These are phyloP conservation scores for Criorhina ranunculi DNA, from an alignment of 2,888 invertebrate species.

Conservation along the genomic window DNA sequence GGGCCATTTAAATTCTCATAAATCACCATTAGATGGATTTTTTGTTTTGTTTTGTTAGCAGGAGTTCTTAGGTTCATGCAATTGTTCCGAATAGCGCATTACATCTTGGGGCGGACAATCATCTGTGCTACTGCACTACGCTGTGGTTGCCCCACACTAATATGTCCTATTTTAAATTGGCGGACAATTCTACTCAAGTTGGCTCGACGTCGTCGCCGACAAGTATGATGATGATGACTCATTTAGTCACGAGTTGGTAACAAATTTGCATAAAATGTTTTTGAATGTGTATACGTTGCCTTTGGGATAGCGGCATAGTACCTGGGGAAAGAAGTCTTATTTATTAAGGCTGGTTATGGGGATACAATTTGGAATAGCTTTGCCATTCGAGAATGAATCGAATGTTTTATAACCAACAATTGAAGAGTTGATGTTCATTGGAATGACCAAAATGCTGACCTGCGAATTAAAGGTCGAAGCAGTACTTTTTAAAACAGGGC, in stretches of 20 bases:
- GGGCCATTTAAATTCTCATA: constrained; percentile 69
- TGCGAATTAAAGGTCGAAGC: too few species aligned
- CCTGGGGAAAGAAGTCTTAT: neutral
- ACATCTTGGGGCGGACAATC: constrained; percentile 49
- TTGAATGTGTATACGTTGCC: neutral
- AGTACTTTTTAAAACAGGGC: too few species aligned
- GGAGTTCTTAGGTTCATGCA: constrained; percentile 61
- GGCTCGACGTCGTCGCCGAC: constrained; percentile 17
- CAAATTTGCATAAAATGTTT: constrained; percentile 45
- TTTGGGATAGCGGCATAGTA: too few species aligned
- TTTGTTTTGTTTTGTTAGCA: constrained; percentile 5
- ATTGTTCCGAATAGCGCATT: constrained; percentile 43
- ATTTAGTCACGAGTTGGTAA: constrained; percentile 77
- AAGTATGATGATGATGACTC: constrained; percentile 75
- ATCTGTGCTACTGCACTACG: constrained; percentile 63
- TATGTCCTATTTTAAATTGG: constrained; percentile 69
- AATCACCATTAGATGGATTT: constrained; percentile 67
- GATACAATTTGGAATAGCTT: constrained; percentile 19
- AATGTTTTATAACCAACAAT: neutral
- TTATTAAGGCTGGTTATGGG: constrained; percentile 13
- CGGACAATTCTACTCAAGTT: constrained; percentile 36
- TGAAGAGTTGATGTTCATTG: neutral
- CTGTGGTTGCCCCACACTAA: constrained; percentile 25
- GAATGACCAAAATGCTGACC: too few species aligned
- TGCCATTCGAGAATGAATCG: constrained; percentile 5